Percentiles rank a stretch among this genome's conserved stretches.
These are phyloP conservation scores for Rhizoglyphus robini DNA, from an alignment of 1,140 invertebrate genomes.

Conservation along the genomic window DNA sequence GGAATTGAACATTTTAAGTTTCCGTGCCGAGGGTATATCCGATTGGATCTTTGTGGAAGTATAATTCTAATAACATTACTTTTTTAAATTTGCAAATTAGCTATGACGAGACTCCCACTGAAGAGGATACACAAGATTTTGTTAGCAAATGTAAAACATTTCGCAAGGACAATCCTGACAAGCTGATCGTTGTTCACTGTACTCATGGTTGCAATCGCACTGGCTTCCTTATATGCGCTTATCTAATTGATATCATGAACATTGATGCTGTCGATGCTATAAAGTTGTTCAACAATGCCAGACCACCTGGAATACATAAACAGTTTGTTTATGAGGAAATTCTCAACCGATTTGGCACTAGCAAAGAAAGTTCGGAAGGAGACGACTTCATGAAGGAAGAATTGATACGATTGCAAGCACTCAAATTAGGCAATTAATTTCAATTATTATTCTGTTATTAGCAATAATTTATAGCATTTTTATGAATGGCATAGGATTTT, in stretches of 20 bases:
- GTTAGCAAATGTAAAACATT: slow-evolving; percentile 30
- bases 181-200: slow-evolving; percentile 62
- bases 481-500: not conserved
- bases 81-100: slow-evolving; percentile 13
- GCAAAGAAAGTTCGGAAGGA: not conserved
- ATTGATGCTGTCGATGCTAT: slow-evolving; percentile 4
- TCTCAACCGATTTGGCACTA: slow-evolving; percentile 50
- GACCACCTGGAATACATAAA: slow-evolving; percentile 54
- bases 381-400: not conserved
- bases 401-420: not conserved
- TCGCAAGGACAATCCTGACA: slow-evolving; percentile 21
- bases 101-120: slow-evolving; percentile 24
- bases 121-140: slow-evolving; percentile 30
- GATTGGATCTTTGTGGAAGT: slow-evolving; percentile 11
- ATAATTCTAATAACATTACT: slow-evolving; percentile 21
- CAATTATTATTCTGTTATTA: not conserved
- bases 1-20: slow-evolving; percentile 70
- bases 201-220: slow-evolving; percentile 98
- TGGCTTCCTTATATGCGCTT: slow-evolving; percentile 79
- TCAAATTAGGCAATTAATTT: not conserved
- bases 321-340: slow-evolving; percentile 47
- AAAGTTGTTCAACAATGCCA: slow-evolving; percentile 25
- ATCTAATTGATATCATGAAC: slow-evolving; percentile 39
- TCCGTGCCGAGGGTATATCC: slow-evolving; percentile 49
- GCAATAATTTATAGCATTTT: not conserved